Base-by-base conservation (phyloP, 64 coral and sea anemone genomes). In the Platygyra sinensis region DNA sequence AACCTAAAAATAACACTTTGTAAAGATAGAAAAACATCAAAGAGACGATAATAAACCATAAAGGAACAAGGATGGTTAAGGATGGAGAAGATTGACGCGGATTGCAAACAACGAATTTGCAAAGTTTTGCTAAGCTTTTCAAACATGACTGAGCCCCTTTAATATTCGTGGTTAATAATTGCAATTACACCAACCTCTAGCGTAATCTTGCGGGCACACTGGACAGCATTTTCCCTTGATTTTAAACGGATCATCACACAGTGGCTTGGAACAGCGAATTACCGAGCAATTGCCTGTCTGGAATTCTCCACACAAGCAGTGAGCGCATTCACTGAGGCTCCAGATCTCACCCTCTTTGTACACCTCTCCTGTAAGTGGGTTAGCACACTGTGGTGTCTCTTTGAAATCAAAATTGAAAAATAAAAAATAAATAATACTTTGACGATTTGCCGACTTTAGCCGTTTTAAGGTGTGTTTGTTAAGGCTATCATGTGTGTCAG, bases 321-420 rank as follows among this genome's bases (percentile, higher is more conserved):
- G 86, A 16, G 94, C 90, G 79, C 94, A 96, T 16, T 96, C 94
- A 65, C 94, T 89, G 15, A 88, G 86, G 52, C 72, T 78, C 94
- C 94, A 96, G 0, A 96, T 80, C 60, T 86, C 82, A 29, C 90
- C 82, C 22, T 67, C 22, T 24, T 76, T 73, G 46, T 73, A 79
- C 5, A 67, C 72, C 52, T 85, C 50, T 19, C 69, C 86, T 49
- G 73, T 60, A 9, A 89, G 52, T 22, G 76, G 60, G 71, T 84
- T 74, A 6, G 61, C 78, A 49, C 94, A 96, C 20, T 74, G 13
- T 19, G 94, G 90, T 62, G 75, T 86, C 67, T 96, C 94, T 92
- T 64, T 13, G 25, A 30, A n/a, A 81, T 36, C 30, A 73, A 30
- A 75, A 74, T 16, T 10, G 3, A 36, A 36, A 36, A 36, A 32